Evolutionary conservation across 2,888 invertebrate species (phyloP).

Genomic region (Theretra japonica): DNA sequence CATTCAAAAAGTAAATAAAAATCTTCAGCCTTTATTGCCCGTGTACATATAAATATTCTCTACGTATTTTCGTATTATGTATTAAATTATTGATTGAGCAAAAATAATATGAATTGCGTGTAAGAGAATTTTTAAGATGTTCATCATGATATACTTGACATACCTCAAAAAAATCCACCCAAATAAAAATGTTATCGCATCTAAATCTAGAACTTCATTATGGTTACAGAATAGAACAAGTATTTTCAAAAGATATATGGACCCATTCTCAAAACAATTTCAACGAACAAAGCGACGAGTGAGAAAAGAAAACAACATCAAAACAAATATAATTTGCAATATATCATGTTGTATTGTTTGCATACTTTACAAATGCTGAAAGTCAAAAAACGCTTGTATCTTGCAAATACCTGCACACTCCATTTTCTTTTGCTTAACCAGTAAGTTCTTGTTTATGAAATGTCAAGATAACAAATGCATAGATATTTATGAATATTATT

Average conservation of each 20-base stretch:
- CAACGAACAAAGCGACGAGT: slow-evolving; percentile 2
- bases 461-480: neutral
- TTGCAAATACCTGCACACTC: slow-evolving; percentile 5
- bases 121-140: no score
- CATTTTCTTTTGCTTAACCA: neutral
- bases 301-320: slow-evolving; percentile 4
- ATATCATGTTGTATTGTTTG: slow-evolving; percentile 10
- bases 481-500: neutral
- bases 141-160: no score
- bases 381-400: slow-evolving; percentile 6
- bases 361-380: slow-evolving; percentile 13
- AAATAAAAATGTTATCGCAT: no score
- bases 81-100: no score
- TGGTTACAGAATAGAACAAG: no score
- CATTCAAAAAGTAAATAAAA: slow-evolving; percentile 29
- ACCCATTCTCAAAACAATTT: neutral
- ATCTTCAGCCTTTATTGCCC: slow-evolving; percentile 5
- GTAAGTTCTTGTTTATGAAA: slow-evolving; percentile 1
- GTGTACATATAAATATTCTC: no score
- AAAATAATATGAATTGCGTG: no score
- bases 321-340: slow-evolving; percentile 19
- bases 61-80: no score
- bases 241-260: neutral
- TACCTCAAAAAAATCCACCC: no score
- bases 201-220: no score